Percentiles rank a stretch among this genome's conserved stretches.
Evolutionary conservation across 2,888 invertebrate genomes (phyloP).

Genomic region (Lumbricus terrestris): DNA sequence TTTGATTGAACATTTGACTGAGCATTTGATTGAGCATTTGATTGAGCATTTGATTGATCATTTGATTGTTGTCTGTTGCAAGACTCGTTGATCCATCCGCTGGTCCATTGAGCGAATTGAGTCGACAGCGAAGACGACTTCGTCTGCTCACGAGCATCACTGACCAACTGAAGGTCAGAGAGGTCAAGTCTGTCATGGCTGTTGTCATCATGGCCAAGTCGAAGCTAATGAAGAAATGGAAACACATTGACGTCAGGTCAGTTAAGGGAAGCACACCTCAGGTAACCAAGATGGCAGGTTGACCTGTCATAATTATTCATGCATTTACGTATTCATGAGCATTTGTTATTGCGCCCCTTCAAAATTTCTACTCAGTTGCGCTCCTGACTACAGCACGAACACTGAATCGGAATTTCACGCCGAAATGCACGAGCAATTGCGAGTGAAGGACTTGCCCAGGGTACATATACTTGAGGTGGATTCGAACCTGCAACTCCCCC

Average conservation of each 20-base stretch:
- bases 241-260: constrained; percentile 56
- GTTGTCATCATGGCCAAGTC: constrained; percentile 59
- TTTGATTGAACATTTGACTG: no score
- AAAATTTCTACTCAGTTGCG: no score
- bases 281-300: no score
- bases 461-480: no score
- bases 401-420: no score
- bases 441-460: no score
- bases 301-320: constrained; percentile 55
- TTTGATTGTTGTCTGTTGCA: background rate
- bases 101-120: constrained; percentile 57
- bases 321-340: no score
- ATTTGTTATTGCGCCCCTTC: no score
- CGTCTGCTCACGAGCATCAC: constrained; percentile 55
- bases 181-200: constrained; percentile 58
- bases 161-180: constrained; percentile 58
- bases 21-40: no score
- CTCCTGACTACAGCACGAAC: no score
- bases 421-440: no score
- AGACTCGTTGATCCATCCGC: constrained; percentile 42
- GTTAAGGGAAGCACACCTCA: background rate
- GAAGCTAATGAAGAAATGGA: constrained; percentile 58
- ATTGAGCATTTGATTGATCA: background rate
- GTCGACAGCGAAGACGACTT: constrained; percentile 56
- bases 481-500: no score